phyloP scores from a whole-genome alignment of 2,113 vertebrate species.

The Myanophis thanlyinensis region DNA sequence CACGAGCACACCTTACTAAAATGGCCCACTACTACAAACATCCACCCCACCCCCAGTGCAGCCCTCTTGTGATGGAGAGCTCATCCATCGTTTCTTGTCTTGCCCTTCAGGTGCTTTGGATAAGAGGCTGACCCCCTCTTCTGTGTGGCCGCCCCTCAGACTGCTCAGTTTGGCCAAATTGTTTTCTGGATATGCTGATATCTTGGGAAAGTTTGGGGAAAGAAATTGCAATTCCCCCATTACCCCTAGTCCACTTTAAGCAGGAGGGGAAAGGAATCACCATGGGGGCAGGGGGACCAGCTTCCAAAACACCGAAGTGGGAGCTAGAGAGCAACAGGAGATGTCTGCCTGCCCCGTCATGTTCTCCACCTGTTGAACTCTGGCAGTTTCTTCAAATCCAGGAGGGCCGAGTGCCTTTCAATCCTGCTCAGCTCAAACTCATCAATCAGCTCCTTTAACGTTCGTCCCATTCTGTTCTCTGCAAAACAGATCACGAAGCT shows the following conservation, averaged over 20 bases:
- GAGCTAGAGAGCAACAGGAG: not conserved
- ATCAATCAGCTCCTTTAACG: constrained; percentile 78
- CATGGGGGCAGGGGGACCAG: not conserved
- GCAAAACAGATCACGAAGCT: constrained; percentile 32
- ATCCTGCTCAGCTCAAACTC: constrained; percentile 86
- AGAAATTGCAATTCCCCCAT: not conserved
- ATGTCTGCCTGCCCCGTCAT: not conserved
- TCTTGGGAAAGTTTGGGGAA: not conserved
- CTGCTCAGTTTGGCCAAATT: not conserved
- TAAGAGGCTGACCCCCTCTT: not conserved
- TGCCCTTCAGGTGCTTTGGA: too few species aligned
- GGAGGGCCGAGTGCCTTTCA: constrained; percentile 87
- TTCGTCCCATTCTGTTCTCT: constrained; percentile 87
- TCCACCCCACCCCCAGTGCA: not conserved
- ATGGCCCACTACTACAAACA: too few species aligned
- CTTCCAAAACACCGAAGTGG: not conserved
- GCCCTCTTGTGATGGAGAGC: not conserved
- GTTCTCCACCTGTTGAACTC: constrained; percentile 86
- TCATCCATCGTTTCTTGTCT: too few species aligned
- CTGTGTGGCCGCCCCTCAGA: not conserved
- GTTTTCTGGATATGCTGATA: not conserved
- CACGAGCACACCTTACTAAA: not conserved
- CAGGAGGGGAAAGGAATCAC: not conserved
- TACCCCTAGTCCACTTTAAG: not conserved
- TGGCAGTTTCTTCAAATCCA: constrained; percentile 87